Percentiles rank a stretch among this genome's conserved stretches.
Conservation (phyloP, 2,888 invertebrate species). For the Synergus gifuensis region DNA sequence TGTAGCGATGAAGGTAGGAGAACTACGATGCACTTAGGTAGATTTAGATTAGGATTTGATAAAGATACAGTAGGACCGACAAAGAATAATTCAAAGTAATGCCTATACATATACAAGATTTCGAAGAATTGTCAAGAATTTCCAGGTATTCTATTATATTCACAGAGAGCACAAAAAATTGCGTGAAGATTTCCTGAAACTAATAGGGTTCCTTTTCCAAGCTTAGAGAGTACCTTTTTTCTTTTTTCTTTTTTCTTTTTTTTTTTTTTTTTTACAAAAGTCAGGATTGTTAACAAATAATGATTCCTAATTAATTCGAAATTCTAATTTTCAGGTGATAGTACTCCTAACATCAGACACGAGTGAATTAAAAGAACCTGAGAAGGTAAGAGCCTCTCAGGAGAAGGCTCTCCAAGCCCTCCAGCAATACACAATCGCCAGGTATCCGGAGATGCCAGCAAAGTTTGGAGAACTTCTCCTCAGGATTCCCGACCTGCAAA, state of each 20-base stretch:
- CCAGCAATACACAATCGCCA: constrained; percentile 93
- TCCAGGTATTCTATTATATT: too few species aligned
- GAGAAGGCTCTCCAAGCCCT: constrained; percentile 95
- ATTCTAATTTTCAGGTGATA: constrained; percentile 67
- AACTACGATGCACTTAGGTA: neutral
- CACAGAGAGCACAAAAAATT: too few species aligned
- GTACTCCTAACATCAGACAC: constrained; percentile 84
- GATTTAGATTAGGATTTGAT: neutral
- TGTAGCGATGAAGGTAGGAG: constrained; percentile 93
- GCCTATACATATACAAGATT: too few species aligned
- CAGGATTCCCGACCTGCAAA: constrained; percentile 95
- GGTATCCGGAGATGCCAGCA: constrained; percentile 95
- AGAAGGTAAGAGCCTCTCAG: constrained; percentile 95
- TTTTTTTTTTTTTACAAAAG: too few species aligned
- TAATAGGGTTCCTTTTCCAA: too few species aligned
- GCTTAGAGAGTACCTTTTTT: too few species aligned
- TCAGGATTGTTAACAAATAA: neutral
- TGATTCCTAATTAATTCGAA: neutral
- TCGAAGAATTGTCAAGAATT: too few species aligned
- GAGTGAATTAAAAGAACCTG: constrained; percentile 94
- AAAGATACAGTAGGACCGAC: too few species aligned
- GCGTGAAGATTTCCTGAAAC: too few species aligned
- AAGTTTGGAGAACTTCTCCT: constrained; percentile 96
- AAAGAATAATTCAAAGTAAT: too few species aligned
- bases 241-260: too few species aligned